Conservation (phyloP, 2,888 invertebrate species). For the Himalopsyche kuldschensis region DNA sequence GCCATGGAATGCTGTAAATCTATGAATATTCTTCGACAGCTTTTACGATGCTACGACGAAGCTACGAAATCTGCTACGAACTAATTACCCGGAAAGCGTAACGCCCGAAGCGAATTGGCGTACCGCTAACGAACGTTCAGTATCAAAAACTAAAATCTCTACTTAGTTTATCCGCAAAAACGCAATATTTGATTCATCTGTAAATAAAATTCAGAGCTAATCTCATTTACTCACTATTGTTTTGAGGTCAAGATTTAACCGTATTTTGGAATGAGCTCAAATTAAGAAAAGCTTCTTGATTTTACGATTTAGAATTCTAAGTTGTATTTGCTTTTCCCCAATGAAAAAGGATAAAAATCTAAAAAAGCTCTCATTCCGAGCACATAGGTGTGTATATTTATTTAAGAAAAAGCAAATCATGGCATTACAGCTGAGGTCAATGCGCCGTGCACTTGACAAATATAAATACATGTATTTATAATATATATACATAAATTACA, state of each 20-base stretch:
- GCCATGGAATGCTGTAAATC: not conserved
- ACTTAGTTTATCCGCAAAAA: not conserved
- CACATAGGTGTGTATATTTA: no score
- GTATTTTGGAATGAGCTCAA: not conserved
- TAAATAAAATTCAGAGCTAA: not conserved
- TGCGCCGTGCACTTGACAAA: no score
- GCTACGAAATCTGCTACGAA: not conserved
- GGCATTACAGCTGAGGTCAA: no score
- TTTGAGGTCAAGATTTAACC: not conserved
- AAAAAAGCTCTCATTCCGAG: no score
- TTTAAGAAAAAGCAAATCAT: no score
- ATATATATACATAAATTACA: no score
- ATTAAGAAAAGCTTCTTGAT: no score
- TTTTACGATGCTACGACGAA: not conserved
- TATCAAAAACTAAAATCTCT: not conserved
- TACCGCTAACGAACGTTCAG: not conserved
- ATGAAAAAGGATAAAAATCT: no score
- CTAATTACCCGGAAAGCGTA: not conserved
- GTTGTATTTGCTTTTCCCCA: no score
- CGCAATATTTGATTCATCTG: not conserved
- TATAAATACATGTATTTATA: no score
- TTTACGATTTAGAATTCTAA: not conserved
- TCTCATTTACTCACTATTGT: not conserved
- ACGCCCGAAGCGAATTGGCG: not conserved
- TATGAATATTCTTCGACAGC: not conserved